These are phyloP conservation scores for Cricetomys ansorgei DNA, from an alignment of 2,113 vertebrate species.

Conservation along the genomic window DNA sequence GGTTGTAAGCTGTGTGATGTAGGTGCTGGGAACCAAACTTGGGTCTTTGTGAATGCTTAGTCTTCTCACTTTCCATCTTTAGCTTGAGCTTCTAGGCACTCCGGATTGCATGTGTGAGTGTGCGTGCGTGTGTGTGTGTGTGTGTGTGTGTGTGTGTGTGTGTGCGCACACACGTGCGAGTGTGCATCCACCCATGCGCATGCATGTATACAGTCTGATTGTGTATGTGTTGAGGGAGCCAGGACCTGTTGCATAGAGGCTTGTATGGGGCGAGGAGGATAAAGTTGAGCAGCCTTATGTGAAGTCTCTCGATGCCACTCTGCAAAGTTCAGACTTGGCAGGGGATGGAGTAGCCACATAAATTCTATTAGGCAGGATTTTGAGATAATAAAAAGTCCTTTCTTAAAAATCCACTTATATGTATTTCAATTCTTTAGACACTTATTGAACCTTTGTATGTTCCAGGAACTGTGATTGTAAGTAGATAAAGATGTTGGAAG, in stretches of 20 bases:
- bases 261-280: background rate
- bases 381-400: background rate
- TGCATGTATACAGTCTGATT: too few relatives aligned
- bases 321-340: background rate
- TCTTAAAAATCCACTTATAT: background rate
- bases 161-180: background rate
- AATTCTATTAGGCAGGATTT: background rate
- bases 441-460: background rate
- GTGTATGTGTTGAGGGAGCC: background rate
- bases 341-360: background rate
- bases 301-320: background rate
- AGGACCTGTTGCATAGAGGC: background rate
- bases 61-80: background rate
- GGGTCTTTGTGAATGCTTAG: background rate
- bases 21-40: background rate
- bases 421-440: constrained; percentile 6
- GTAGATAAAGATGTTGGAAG: background rate
- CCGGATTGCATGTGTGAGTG: background rate
- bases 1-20: background rate
- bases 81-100: background rate
- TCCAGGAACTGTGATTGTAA: background rate
- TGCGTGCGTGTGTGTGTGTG: background rate
- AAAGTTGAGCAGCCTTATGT: background rate
- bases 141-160: background rate
- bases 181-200: too few relatives aligned